A percentile compares a stretch with the other conserved stretches of the same genome.
Conservation (phyloP, 2,113 vertebrate genomes). For the Cheilinus undulatus region DNA sequence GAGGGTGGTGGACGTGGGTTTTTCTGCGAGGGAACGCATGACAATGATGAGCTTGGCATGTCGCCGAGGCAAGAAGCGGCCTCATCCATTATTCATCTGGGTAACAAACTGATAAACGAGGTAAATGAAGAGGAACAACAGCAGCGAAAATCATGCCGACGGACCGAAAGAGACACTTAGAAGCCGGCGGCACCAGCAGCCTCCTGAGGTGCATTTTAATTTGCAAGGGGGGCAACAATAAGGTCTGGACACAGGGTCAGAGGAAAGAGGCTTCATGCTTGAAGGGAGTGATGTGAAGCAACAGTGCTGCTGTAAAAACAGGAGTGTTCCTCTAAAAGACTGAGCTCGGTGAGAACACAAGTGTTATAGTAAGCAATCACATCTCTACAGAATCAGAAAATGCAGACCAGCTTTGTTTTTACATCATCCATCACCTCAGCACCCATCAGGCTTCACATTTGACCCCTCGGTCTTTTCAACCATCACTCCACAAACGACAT, state of each 20-base stretch:
- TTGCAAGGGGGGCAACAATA: constrained; percentile 47
- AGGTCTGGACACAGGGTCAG: constrained; percentile 64
- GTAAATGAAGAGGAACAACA: constrained; percentile 78
- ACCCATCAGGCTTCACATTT: constrained; percentile 1
- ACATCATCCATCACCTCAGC: constrained; percentile 36
- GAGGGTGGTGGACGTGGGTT: neutral
- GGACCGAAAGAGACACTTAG: constrained; percentile 63
- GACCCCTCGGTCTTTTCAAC: constrained; percentile 1
- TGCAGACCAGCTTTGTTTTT: neutral
- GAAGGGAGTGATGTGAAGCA: constrained; percentile 31
- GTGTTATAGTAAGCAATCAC: constrained; percentile 17
- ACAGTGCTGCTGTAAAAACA: neutral
- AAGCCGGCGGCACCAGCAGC: constrained; percentile 33
- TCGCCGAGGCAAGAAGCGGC: constrained; percentile 62
- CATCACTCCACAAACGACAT: constrained; percentile 8
- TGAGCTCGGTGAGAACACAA: neutral
- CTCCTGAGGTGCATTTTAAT: constrained; percentile 64
- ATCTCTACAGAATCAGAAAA: constrained; percentile 25
- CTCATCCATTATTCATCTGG: constrained; percentile 82
- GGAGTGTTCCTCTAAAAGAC: neutral
- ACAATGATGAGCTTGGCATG: constrained; percentile 67
- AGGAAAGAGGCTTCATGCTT: constrained; percentile 35
- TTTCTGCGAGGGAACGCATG: constrained; percentile 46
- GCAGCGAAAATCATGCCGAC: constrained; percentile 47
- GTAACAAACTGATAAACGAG: constrained; percentile 78